Evolutionary conservation across 2,888 invertebrate genomes (phyloP), one percentile per base, ranked within the genome.

Genomic region (Oegoconia quadripuncta): DNA sequence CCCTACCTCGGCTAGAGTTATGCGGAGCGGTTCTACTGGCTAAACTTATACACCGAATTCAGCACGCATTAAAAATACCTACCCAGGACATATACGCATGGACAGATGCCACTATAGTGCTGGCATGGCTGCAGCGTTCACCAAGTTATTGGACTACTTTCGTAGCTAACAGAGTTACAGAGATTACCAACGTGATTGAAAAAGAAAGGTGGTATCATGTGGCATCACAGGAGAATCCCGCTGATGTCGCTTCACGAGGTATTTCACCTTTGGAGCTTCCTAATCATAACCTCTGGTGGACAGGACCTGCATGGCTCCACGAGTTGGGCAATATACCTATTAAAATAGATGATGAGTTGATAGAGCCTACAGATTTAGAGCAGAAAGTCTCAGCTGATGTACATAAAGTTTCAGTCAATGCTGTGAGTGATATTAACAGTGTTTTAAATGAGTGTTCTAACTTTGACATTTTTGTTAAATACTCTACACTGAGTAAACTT

Each of bases 211-310:
- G 44, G 52, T 5, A 5, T 32, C 35, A 57, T 32, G 45, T 60
- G 6, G 12, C 22, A 7, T 44, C 50, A 0, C 2, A n/a, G 1
- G 27, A 54, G 4, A 61, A 61, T 34, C 58, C 55, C 2, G 58
- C 59, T 1, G 61, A 64, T 40, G 34, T 37, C 23, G 59, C 58
- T 0, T 55, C 57, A 11, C 38, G 55, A 32, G 50, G 53, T n/a
- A 2, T 44, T 4, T 2, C 5, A 27, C 33, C 27, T 16, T 8
- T n/a, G n/a, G 44, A 39, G 4, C 29, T 40, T 15, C 9, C 17
- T 9, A 15, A 36, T 1, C n/a, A 30, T 22, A 7, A 22, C 3
- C 9, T 46, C 3, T 46, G 42, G 46, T 37, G 37, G 32, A 11
- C n/a, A 3, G 22, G 32, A 2, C 32, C 32, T 12, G 3, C 3